Percentiles rank a stretch among this genome's conserved stretches.
phyloP scores from a whole-genome alignment of 1,140 invertebrate species.

The Latrodectus geometricus region DNA sequence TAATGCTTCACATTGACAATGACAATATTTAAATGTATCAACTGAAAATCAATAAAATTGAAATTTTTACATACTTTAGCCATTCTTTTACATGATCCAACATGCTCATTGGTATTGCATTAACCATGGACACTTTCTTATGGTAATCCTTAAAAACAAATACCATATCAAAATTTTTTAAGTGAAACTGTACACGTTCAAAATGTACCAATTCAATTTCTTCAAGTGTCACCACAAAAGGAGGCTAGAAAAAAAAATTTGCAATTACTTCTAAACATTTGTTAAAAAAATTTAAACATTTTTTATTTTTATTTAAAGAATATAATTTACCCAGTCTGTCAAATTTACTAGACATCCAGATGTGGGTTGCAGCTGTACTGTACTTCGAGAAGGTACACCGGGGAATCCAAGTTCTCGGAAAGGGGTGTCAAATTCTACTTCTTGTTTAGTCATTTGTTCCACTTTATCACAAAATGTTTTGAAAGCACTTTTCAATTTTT shows the following conservation, averaged over 20 bases:
- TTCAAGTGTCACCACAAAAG: constrained; percentile 97
- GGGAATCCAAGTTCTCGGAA: constrained; percentile 98
- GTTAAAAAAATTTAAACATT: neutral
- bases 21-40: neutral
- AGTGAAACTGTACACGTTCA: constrained; percentile 97
- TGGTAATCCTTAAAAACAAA: constrained; percentile 99
- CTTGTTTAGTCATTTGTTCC: constrained; percentile 93
- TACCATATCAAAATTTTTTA: constrained; percentile 99
- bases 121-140: constrained; percentile 94
- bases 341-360: constrained; percentile 96
- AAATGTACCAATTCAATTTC: constrained; percentile 99
- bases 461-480: constrained; percentile 99
- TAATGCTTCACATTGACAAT: no score
- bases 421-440: constrained; percentile 98
- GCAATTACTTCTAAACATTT: neutral
- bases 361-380: constrained; percentile 95
- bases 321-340: constrained; percentile 87
- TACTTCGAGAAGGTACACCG: constrained; percentile 96
- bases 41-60: neutral
- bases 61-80: constrained; percentile 83
- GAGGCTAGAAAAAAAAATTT: constrained; percentile 76
- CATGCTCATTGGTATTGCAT: constrained; percentile 98
- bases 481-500: constrained; percentile 97
- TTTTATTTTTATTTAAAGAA: neutral
- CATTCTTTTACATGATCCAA: constrained; percentile 99